Evolutionary conservation across 2,797 vertebrate genomes (phyloP), one percentile per base, ranked within the genome.

Genomic region (Rhabdomys pumilio): DNA sequence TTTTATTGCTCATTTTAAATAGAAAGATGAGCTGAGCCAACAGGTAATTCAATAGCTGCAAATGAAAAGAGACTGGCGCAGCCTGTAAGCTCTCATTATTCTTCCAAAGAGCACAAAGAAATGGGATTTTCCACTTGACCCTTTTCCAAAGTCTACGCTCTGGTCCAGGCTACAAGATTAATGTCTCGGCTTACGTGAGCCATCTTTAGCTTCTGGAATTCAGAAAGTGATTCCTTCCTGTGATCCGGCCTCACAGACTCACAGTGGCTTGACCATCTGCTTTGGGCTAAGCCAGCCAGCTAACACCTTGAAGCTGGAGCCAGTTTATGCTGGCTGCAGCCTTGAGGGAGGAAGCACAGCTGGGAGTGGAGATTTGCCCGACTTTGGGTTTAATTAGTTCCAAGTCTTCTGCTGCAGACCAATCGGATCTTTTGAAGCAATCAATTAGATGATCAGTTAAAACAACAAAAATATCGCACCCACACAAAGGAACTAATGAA

Each of bases 361-460:
- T 38, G 55, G 57, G 81, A 86, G 82, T 84, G 67, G 76, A 63
- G 94, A 79, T 85, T 69, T 61, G 72, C 82, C 85, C 41, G 72
- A 41, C 41, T 95, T 77, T 86, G 89, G 73, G 31, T 94, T 96
- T 95, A 93, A 61, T 96, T 92, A 94, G 84, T 76, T 96, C 75
- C 38, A 26, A 75, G 84, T 57, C 67, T 75, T 93, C 89, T 69
- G 38, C 76, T 47, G 41, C 91, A 84, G 96, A 96, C 96, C 96
- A 91, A 95, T 97, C 96, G 96, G 90, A 81, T 97, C 77, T 50
- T 79, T 97, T 94, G 95, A 90, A 94, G 81, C 97, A 97, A 97
- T 98, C 97, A 93, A 97, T 97, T 98, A 97, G 95, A 86, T 95
- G 95, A 97, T 98, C 97, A 96, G 81, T 96, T 97, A 96, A 98